phyloP scores from a whole-genome alignment of 64 coral and sea anemone genomes.

The Platygyra sinensis region DNA sequence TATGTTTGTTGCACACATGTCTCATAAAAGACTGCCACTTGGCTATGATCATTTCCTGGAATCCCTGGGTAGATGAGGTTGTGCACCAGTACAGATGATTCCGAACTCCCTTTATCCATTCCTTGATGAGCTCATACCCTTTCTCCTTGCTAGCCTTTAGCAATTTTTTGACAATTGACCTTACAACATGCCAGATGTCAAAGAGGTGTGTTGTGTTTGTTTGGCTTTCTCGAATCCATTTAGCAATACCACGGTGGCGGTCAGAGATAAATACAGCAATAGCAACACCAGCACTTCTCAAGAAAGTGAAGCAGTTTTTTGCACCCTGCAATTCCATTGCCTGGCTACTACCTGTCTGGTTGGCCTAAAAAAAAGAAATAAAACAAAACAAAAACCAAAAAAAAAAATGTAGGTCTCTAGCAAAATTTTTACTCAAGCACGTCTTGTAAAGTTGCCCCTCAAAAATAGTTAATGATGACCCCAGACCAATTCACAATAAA shows the following conservation, averaged over 20 bases:
- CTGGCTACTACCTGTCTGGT: not conserved
- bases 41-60: conserved; percentile 2
- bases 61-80: not conserved
- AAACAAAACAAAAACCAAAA: no score
- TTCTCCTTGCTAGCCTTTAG: conserved; percentile 24
- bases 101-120: conserved; percentile 27
- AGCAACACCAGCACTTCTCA: not conserved
- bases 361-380: not conserved
- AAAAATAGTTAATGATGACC: no score
- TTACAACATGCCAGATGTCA: conserved; percentile 54
- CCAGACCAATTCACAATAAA: no score
- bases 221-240: conserved; percentile 8
- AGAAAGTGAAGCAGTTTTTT: conserved; percentile 24
- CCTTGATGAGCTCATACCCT: conserved; percentile 1
- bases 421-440: no score
- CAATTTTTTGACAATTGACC: conserved; percentile 41
- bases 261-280: conserved; percentile 36
- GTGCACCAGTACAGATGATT: conserved; percentile 38
- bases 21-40: conserved; percentile 36
- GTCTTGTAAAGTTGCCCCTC: no score
- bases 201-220: not conserved
- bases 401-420: no score
- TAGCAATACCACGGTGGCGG: conserved; percentile 1
- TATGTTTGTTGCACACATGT: conserved; percentile 16
- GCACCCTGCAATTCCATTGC: conserved; percentile 37